Base-by-base conservation (phyloP, 2,888 invertebrate genomes). In the Mycalesis mineus region DNA sequence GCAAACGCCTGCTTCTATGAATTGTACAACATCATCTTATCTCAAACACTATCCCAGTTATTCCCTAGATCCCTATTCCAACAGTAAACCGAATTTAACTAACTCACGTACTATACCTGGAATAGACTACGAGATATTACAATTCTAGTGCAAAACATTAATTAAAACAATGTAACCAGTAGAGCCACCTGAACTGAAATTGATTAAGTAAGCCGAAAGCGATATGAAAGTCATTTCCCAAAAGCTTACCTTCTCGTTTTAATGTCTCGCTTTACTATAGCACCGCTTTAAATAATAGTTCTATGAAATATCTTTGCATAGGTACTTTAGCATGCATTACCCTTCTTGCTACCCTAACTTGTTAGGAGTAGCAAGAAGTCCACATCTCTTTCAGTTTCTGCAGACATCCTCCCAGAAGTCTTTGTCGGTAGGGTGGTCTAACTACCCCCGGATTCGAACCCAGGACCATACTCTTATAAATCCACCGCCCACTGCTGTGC, bases 131-230 rank as follows among this genome's bases (percentile, higher is more conserved):
- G 7, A 47, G 51, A 62, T 48, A 60, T 50, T 57, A 55, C 44
- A 57, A 54, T 52, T 57, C 54, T 41, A 57, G 55, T 33, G 54
- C 61, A 59, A 62, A 58, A 55, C 60, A 54, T 60, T 63, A 58
- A 61, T 61, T 55, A 60, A 53, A 53, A 53, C 49, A 52, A 57
- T 57, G 60, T 48, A 53, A 57, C 39, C 33, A 54, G 53, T 57
- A 36, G 57, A 60, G 57, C 42, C 57, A 60, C 60, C 57, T 57
- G 60, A 60, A 57, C 53, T 57, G 40, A 53, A 60, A 57, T 57
- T 57, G 60, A 60, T 57, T 57, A 57, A 57, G 15, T 48, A 39
- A 33, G 44, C 53, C 33, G 54, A 57, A 47, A 42, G 45, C 50
- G 29, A 40, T 29, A 28, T 9, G n/a, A 40, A 57, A 50, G 53